phyloP scores from a whole-genome alignment of 2,113 vertebrate genomes.

The Condylura cristata region DNA sequence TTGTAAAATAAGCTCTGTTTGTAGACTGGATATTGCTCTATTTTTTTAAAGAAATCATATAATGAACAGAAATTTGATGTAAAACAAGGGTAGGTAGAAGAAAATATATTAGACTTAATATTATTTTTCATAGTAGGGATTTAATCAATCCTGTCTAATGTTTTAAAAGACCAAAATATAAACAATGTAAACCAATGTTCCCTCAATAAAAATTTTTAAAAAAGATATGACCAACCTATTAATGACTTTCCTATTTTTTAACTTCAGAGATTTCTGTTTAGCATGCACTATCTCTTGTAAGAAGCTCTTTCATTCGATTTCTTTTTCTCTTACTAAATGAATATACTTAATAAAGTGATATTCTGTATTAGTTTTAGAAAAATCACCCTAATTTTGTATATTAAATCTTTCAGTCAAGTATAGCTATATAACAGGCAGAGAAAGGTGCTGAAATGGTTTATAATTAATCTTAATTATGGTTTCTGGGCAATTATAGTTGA shows the following conservation, averaged over 20 bases:
- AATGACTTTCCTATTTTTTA: background rate
- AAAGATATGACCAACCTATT: background rate
- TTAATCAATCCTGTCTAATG: background rate
- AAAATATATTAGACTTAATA: background rate
- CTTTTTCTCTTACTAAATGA: background rate
- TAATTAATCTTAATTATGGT: background rate
- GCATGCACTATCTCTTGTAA: background rate
- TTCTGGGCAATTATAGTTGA: background rate
- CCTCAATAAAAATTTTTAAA: background rate
- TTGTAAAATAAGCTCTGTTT: slow-evolving; percentile 13
- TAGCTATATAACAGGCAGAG: background rate
- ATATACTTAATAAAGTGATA: slow-evolving; percentile 34
- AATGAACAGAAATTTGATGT: background rate
- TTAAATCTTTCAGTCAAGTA: slow-evolving; percentile 8
- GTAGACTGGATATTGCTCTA: background rate
- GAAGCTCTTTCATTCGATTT: background rate
- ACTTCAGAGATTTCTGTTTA: background rate
- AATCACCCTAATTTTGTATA: background rate
- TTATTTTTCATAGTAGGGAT: background rate
- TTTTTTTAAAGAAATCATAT: background rate
- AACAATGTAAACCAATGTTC: too few relatives aligned
- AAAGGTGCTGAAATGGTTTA: slow-evolving; percentile 28
- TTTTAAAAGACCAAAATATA: background rate
- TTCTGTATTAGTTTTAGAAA: background rate
- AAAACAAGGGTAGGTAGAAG: background rate